These are phyloP conservation scores for Peromyscus leucopus DNA, from an alignment of 2,113 vertebrate species.

Conservation along the genomic window DNA sequence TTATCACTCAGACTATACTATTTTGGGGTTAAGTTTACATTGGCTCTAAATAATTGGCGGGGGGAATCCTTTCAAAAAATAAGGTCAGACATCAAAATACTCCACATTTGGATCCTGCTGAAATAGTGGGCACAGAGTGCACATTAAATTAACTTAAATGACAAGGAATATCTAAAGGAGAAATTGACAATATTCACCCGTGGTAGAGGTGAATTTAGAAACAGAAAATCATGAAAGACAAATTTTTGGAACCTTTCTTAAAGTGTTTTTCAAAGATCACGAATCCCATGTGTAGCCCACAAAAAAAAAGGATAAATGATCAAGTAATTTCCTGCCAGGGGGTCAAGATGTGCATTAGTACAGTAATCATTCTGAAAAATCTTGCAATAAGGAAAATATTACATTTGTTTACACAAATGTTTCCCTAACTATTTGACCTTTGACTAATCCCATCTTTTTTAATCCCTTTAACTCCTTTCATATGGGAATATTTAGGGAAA, in stretches of 20 bases:
- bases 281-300: not conserved
- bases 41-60: constrained; percentile 37
- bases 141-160: constrained; percentile 20
- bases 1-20: not conserved
- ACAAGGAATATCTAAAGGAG: not conserved
- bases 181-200: not conserved
- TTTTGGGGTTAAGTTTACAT: constrained; percentile 55
- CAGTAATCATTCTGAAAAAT: constrained; percentile 33
- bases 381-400: constrained; percentile 50
- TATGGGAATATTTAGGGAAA: constrained; percentile 65
- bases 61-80: constrained; percentile 2
- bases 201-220: constrained; percentile 24
- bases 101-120: not conserved
- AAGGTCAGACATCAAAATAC: constrained; percentile 57
- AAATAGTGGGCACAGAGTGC: not conserved
- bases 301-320: not conserved
- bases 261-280: not conserved
- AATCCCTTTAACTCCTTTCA: constrained; percentile 45
- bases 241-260: constrained; percentile 11
- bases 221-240: constrained; percentile 27
- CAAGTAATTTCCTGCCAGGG: not conserved
- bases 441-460: constrained; percentile 51
- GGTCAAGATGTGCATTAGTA: not conserved
- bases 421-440: constrained; percentile 67
- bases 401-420: constrained; percentile 67